Evolutionary conservation across 2,888 invertebrate genomes (phyloP), one percentile per base, ranked within the genome.

Genomic region (Polymixis lichenea): DNA sequence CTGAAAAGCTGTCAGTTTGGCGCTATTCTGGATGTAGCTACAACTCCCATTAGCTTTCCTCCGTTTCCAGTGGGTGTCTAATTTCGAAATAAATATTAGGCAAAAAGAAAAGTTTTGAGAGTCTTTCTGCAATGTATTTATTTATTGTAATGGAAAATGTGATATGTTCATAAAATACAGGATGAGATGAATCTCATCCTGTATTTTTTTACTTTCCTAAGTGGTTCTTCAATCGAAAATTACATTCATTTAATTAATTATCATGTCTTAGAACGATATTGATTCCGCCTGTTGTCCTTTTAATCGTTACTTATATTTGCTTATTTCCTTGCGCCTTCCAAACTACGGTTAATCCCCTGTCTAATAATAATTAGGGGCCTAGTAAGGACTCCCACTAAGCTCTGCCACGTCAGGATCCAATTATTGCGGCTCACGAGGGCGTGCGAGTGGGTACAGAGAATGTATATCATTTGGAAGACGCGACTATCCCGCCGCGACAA

Each of bases 401-500:
- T 28, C 43, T 55, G 66, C 67, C 28, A 22, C 69, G 60, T 70
- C 77, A 77, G 77, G 71, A 64, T 78, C 81, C 78, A 78, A 78
- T 84, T 81, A 84, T 65, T 65, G 22, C 43, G 17, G 55, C 49
- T 56, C 13, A 60, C 78, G 78, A 58, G 68, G 84, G 84, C 78
- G 84, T 72, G 61, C 67, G 78, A 76, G 84, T 84, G 84, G 84
- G 84, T 68, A 72, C 84, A 76, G 32, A 68, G 68, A 77, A 74
- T 82, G 77, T 80, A 72, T 75, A 78, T 86, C 84, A 82, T 80
- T 81, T 72, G 61, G 74, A 60, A 56, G 84, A 80, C 84, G 68
- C 76, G 72, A 32, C 62, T 64, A 28, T 79, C 68, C 80, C 69
- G 62, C 80, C 75, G 81, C 72, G 86, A 88, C 87, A 87, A 89